A percentile compares a stretch with the other conserved stretches of the same genome.
These are phyloP conservation scores for Lasioglossum morio DNA, from an alignment of 2,888 invertebrate species.

Conservation along the genomic window DNA sequence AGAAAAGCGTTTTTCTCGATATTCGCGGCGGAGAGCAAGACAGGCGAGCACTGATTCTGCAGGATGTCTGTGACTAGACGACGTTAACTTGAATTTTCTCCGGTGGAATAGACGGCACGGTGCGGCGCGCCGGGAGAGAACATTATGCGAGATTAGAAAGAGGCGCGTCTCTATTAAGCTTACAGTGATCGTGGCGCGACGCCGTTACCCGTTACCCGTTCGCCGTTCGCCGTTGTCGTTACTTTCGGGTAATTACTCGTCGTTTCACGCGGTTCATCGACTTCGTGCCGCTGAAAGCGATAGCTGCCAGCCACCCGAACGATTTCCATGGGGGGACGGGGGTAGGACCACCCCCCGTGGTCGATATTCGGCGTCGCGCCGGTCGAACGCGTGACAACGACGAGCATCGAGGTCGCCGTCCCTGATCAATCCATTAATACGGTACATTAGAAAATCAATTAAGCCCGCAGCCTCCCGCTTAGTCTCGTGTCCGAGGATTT, in stretches of 20 bases:
- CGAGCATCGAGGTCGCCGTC: conserved; percentile 50
- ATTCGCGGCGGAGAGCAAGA: conserved; percentile 19
- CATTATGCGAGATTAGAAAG: conserved; percentile 61
- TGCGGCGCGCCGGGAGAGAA: conserved; percentile 4
- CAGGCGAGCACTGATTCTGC: background rate
- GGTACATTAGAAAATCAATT: conserved; percentile 70
- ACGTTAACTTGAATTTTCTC: conserved; percentile 32
- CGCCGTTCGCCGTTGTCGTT: conserved; percentile 48
- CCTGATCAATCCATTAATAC: conserved; percentile 64
- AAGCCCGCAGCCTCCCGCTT: conserved; percentile 54
- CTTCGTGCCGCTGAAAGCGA: conserved; percentile 41
- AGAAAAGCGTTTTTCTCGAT: conserved; percentile 18
- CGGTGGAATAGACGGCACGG: background rate
- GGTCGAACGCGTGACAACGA: conserved; percentile 52
- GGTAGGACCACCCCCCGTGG: background rate
- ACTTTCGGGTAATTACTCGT: conserved; percentile 69
- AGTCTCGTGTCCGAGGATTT: conserved; percentile 66
- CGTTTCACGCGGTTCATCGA: conserved; percentile 64
- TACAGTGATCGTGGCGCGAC: conserved; percentile 47
- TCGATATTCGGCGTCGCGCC: conserved; percentile 41
- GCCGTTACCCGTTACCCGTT: conserved; percentile 22
- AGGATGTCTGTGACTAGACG: conserved; percentile 17
- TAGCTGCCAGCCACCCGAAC: conserved; percentile 30
- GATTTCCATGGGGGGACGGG: conserved; percentile 29
- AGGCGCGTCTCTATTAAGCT: conserved; percentile 49